Conservation (phyloP, 2,797 vertebrate genomes). For the Cuniculus paca region DNA sequence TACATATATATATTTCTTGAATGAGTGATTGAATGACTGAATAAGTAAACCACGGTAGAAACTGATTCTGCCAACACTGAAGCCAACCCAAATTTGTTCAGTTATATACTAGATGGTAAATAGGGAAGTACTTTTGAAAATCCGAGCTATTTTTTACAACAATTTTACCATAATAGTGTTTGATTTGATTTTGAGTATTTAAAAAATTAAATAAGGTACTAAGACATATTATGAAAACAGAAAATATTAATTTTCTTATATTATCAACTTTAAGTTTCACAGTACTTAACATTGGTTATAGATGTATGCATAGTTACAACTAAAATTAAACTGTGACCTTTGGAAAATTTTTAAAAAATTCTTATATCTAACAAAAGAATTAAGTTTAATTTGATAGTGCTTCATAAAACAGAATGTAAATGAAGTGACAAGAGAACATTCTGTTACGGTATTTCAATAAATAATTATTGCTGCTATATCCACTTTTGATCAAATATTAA, state of each 20-base stretch:
- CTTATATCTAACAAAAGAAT: constrained; percentile 7
- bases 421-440: constrained; percentile 22
- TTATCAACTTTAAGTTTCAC: background rate
- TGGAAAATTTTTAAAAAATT: constrained; percentile 5
- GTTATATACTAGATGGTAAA: background rate
- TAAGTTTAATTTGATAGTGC: constrained; percentile 29
- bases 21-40: background rate
- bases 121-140: background rate
- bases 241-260: constrained; percentile 23
- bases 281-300: background rate
- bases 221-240: constrained; percentile 26
- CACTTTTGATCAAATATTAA: constrained; percentile 1
- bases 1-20: no score
- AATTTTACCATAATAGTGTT: background rate
- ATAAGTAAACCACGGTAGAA: background rate
- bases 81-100: background rate
- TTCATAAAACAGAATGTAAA: constrained; percentile 36
- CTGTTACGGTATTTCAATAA: background rate
- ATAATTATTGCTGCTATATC: background rate
- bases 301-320: background rate
- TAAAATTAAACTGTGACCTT: background rate
- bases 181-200: constrained; percentile 16
- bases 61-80: background rate
- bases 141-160: background rate
- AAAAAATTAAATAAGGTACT: background rate